phyloP scores from a whole-genome alignment of 1,140 invertebrate genomes.

The Antheraea pernyi region DNA sequence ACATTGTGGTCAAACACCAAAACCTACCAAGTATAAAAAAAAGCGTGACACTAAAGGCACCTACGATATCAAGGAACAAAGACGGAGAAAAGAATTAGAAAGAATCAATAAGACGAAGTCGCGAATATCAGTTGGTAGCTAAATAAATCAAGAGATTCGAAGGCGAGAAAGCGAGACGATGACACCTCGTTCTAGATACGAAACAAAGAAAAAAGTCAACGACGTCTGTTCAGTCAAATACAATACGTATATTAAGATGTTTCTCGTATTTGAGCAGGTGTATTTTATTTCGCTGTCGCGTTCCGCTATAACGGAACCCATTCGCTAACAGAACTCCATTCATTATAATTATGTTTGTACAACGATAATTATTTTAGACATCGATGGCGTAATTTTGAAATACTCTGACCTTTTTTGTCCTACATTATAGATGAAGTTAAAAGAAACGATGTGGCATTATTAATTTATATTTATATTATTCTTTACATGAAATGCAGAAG shows the following conservation, averaged over 20 bases:
- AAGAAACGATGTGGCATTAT: background rate
- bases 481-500: no score
- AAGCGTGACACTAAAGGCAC: no score
- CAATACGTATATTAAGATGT: conserved; percentile 2
- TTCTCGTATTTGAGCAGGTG: conserved; percentile 2
- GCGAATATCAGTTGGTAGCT: no score
- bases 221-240: background rate
- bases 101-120: no score
- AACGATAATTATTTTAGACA: conserved; percentile 1
- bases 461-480: no score
- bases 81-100: no score
- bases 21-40: no score
- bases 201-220: background rate
- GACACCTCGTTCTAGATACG: background rate
- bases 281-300: background rate
- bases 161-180: background rate
- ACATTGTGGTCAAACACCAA: no score
- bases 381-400: background rate
- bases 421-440: no score
- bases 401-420: no score
- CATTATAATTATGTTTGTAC: background rate
- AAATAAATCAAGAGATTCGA: background rate
- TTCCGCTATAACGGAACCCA: background rate
- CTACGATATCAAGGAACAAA: no score
- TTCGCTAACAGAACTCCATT: background rate